Conservation (phyloP, 2,888 invertebrate genomes). For the Sthenelais limicola region DNA sequence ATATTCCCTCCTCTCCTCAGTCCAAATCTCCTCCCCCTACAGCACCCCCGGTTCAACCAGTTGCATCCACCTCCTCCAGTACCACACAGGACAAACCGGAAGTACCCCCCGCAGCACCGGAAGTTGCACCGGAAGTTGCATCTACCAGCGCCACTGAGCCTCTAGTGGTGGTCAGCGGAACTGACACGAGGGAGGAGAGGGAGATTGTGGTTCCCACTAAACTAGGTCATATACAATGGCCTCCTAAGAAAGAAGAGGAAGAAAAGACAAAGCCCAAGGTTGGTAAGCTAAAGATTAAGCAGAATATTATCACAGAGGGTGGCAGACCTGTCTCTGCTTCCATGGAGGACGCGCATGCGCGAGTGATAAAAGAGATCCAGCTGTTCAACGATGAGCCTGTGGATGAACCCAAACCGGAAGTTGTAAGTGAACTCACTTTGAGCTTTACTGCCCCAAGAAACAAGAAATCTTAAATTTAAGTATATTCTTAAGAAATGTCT, state of each 20-base stretch:
- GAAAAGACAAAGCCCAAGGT: conserved; percentile 74
- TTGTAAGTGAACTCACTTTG: no score
- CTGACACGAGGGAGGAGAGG: neutral
- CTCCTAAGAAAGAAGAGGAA: conserved; percentile 84
- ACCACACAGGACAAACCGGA: neutral
- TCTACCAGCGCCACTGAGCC: conserved; percentile 7
- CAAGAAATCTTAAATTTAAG: no score
- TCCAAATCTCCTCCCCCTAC: neutral
- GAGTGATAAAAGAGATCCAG: conserved; percentile 5
- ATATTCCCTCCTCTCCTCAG: neutral
- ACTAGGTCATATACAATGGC: conserved; percentile 75
- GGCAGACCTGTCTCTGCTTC: neutral
- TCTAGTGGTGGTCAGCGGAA: no score
- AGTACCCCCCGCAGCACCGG: neutral
- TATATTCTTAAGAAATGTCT: no score
- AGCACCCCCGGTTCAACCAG: neutral
- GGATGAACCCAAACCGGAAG: conserved; percentile 7
- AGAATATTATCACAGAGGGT: conserved; percentile 50
- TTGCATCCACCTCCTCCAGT: no score
- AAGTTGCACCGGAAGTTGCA: neutral
- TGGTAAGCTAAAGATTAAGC: conserved; percentile 66
- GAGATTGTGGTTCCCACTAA: conserved; percentile 25
- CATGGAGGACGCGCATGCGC: conserved; percentile 4
- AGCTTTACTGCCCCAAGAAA: no score
- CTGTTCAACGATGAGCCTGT: conserved; percentile 10